Evolutionary conservation across 2,888 invertebrate genomes (phyloP).

Genomic region (Kryphioiulus occultus): DNA sequence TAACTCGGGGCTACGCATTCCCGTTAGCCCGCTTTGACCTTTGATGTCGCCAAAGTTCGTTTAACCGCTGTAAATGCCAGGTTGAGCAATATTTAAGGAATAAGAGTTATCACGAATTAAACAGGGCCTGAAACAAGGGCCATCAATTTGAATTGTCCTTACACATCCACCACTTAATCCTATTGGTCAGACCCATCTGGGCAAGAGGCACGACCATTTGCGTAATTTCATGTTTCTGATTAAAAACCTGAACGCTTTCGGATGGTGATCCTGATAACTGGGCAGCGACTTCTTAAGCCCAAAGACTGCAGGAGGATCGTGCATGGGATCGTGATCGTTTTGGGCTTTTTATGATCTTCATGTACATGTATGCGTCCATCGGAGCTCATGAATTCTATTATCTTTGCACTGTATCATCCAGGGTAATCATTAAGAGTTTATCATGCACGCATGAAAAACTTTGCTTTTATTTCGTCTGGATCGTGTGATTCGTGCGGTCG

Average conservation of each 20-base stretch:
- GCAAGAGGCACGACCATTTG: constrained; percentile 11
- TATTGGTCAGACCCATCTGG: constrained; percentile 6
- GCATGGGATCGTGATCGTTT: constrained; percentile 11
- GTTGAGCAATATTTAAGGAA: constrained; percentile 34
- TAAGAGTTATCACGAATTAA: constrained; percentile 36
- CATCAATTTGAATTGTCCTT: constrained; percentile 32
- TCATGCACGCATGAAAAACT: neutral
- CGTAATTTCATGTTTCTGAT: constrained; percentile 32
- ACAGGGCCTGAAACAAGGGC: constrained; percentile 15
- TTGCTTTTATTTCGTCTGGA: neutral
- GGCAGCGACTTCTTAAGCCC: neutral
- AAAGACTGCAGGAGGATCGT: too few species aligned
- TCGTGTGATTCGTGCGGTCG: neutral
- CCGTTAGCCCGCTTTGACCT: constrained; percentile 38
- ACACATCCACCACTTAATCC: neutral
- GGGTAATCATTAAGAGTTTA: neutral
- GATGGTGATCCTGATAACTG: constrained; percentile 1
- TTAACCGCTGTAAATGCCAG: constrained; percentile 36
- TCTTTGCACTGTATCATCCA: neutral
- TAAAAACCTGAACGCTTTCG: constrained; percentile 11
- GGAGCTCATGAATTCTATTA: constrained; percentile 12
- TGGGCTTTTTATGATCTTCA: neutral
- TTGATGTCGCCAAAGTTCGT: constrained; percentile 36
- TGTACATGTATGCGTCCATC: too few species aligned
- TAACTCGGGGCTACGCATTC: constrained; percentile 34